A percentile compares a stretch with the other conserved stretches of the same genome.
These are phyloP conservation scores for Parascotia fuliginaria DNA, from an alignment of 2,888 invertebrate species.

Conservation along the genomic window DNA sequence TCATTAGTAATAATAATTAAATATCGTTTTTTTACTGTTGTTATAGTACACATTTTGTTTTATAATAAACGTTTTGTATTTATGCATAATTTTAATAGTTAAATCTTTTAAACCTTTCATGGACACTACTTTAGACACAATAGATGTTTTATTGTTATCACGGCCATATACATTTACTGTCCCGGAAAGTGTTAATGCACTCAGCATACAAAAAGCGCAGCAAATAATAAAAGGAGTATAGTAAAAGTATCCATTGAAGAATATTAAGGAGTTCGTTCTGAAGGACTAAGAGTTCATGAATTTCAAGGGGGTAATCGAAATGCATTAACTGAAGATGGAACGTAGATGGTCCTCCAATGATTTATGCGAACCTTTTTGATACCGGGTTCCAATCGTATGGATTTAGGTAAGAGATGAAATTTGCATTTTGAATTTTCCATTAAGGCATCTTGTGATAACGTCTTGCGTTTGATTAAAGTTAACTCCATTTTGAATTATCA, in stretches of 20 bases:
- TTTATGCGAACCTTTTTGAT: conserved; percentile 60
- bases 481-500: neutral
- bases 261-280: conserved; percentile 47
- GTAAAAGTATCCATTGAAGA: conserved; percentile 41
- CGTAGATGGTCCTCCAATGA: conserved; percentile 51
- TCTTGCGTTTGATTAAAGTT: conserved; percentile 3
- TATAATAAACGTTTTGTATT: no score
- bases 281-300: conserved; percentile 52
- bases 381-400: conserved; percentile 36
- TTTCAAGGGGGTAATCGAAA: conserved; percentile 61
- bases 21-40: no score
- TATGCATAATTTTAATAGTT: no score
- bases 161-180: no score
- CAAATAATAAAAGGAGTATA: conserved; percentile 21
- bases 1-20: no score
- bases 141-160: no score
- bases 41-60: no score
- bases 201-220: no score
- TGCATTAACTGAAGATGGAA: conserved; percentile 58
- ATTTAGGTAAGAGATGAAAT: conserved; percentile 20
- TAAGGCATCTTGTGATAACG: conserved; percentile 17
- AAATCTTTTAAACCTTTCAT: no score
- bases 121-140: no score
- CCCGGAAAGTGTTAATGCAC: no score
- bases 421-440: conserved; percentile 24